Conservation (phyloP, 1,140 invertebrate species). For the Drosophila nigrodunni region DNA sequence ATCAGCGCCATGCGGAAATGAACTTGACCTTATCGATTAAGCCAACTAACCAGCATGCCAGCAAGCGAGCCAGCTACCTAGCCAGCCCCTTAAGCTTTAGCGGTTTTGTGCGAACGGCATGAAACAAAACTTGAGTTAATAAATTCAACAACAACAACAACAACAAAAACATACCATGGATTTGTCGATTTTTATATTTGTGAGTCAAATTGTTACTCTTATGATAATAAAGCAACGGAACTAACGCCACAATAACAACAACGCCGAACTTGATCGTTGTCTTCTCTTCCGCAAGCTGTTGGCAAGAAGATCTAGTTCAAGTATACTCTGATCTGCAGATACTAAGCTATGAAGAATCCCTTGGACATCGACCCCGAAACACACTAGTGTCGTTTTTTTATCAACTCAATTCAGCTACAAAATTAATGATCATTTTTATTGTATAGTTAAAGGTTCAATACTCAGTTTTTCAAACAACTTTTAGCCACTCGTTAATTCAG, state of each 20-base stretch:
- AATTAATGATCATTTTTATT: too few relatives aligned
- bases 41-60: not conserved
- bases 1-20: conserved; percentile 66
- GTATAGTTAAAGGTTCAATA: too few relatives aligned
- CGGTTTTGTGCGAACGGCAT: conserved; percentile 45
- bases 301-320: conserved; percentile 73
- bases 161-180: conserved; percentile 34
- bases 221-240: conserved; percentile 76
- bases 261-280: conserved; percentile 21
- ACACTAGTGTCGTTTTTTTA: conserved; percentile 31
- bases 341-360: conserved; percentile 40
- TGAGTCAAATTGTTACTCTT: conserved; percentile 70
- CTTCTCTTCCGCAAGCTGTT: conserved; percentile 60
- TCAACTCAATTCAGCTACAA: not conserved
- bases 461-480: too few relatives aligned
- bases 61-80: too few relatives aligned
- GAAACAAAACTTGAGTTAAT: conserved; percentile 68
- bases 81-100: conserved; percentile 37
- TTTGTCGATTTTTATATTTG: conserved; percentile 71
- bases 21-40: conserved; percentile 77
- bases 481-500: too few relatives aligned
- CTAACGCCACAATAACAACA: conserved; percentile 49
- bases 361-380: conserved; percentile 31
- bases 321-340: conserved; percentile 23
- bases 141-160: conserved; percentile 45